Percentiles rank a stretch among this genome's conserved stretches.
Conservation (phyloP, 2,113 vertebrate species). For the Acrocephalus arundinaceus region DNA sequence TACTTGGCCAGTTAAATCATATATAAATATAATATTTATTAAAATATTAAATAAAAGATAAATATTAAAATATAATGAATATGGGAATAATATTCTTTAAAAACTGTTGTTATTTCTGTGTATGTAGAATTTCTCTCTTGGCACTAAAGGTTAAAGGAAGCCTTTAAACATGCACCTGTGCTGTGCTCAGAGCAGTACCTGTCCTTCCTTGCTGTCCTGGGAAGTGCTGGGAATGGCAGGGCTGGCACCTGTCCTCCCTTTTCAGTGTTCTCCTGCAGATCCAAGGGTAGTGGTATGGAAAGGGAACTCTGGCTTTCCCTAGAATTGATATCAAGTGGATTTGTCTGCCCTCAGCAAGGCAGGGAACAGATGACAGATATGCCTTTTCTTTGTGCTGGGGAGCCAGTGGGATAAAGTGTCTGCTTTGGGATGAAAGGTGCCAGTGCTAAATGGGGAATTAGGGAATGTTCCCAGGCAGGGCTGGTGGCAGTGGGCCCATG, state of each 20-base stretch:
- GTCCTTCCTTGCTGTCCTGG: neutral
- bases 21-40: no score
- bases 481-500: neutral
- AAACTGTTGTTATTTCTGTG: neutral
- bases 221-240: neutral
- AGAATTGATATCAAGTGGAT: accelerated
- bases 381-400: neutral
- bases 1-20: neutral
- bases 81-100: neutral
- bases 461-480: neutral
- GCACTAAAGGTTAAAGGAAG: neutral
- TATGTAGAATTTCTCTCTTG: neutral
- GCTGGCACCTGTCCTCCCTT: neutral
- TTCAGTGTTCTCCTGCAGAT: accelerated
- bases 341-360: neutral
- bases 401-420: neutral
- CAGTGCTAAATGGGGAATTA: accelerated
- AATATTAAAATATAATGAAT: no score
- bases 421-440: neutral
- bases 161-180: no score
- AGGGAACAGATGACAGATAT: accelerated
- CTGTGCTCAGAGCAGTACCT: accelerated
- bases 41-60: no score
- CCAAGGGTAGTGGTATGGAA: accelerated
- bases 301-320: no score